Evolutionary conservation across 2,113 vertebrate genomes (phyloP), one percentile per base, ranked within the genome.

Genomic region (Psilopogon haemacephalus): DNA sequence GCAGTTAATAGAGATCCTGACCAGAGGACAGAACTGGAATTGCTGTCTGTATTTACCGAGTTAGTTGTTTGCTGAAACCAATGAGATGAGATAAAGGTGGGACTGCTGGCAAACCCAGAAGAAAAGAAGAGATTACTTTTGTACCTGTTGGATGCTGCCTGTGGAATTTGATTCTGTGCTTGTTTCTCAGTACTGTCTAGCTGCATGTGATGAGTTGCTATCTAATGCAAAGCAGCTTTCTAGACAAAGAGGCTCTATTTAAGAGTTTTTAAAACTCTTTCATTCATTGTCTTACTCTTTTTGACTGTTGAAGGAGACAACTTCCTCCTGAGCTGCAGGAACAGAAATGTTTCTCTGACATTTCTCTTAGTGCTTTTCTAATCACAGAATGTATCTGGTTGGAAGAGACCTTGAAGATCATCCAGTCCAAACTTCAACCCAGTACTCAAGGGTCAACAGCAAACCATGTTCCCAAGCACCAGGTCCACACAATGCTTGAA

Each of bases 41-140:
- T 1, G 2, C 28, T 74, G 0, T 38, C 8, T 2, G 1, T 26
- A 15, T 28, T 40, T 40, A 19, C 38, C 30, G 24, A 28, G 37
- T 27, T 62, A 37, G 27, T 30, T 93, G 21, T 84, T 78, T 32
- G 46, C 16, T 58, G 68, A 58, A 68, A 35, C 21, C 42, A 28
- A 50, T 50, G 48, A 50, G 64, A 62, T 48, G 24, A 87, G 17
- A 26, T 20, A 80, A 76, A 70, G 23, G 32, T 0, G 5, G 38
- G 84, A 40, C 80, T 82, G 42, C 46, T 82, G 46, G 20, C 62
- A 78, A 75, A 37, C 16, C 7, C 28, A 62, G 68, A 73, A 62
- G 63, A 93, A 78, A 83, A 58, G 14, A 16, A 56, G 46, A 69
- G 13, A 27, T 42, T 56, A 9, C 15, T 38, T 56, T 40, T 75